Base-by-base conservation (phyloP, 2,888 invertebrate species). In the Glaucopsyche alexis region DNA sequence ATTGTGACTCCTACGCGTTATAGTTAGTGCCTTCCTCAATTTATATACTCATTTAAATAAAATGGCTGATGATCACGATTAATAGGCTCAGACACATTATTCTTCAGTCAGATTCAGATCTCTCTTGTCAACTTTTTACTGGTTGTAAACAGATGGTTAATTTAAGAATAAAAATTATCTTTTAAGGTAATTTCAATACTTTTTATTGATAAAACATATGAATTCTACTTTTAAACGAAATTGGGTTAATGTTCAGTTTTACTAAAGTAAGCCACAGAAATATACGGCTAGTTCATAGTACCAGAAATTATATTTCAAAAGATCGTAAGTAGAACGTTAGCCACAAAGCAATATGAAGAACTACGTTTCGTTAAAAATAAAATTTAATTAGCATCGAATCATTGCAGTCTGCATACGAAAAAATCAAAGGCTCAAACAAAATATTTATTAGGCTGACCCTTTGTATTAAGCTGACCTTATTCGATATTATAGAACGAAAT, bases 241-340 rank as follows among this genome's bases (percentile, higher is more conserved):
- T 60, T 19, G 13, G 29, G 11, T 47, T 60, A 29, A 5, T 29
- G 29, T 60, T 60, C 13, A 60, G 19, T 60, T 60, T 11, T 0
- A 29, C 11, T 19, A 29, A 60, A 11, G 29, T 29, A 29, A 47
- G 49, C 55, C 19, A 66, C 50, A 45, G 71, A 65, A 52, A 71
- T 73, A 40, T 50, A 16, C 71, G 50, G 60, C 69, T 49, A 47
- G 29, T 38, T 29, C 40, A 64, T 47, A 69, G 47, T 47, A 38
- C 69, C 45, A 72, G 73, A 70, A 71, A 69, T 73, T 70, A 72
- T 72, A 72, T 71, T 72, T 69, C 47, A 69, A 69, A 69, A 47
- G 69, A 69, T 49, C 42, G 19, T 69, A 69, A 69, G 69, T 69
- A 29, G 69, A 47, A 69, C 69, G 69, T 47, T 47, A 45, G 11